Evolutionary conservation across 1,140 invertebrate species (phyloP).

Genomic region (Helicoverpa zea): DNA sequence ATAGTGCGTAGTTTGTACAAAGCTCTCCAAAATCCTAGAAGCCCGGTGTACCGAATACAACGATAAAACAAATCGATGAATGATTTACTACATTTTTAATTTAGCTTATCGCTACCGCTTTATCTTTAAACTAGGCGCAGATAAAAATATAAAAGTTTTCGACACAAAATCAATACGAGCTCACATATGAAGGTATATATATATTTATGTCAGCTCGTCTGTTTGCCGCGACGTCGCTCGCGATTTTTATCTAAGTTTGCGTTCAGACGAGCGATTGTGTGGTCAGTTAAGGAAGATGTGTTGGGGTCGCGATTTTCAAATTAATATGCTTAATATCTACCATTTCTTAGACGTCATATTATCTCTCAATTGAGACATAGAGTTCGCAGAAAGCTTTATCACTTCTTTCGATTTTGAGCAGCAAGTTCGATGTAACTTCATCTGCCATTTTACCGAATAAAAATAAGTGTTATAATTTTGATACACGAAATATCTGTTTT

Average conservation of each 20-base stretch:
- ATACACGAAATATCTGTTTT: too few species aligned
- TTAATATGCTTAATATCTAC: too few species aligned
- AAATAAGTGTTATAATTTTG: too few species aligned
- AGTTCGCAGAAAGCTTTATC: too few species aligned
- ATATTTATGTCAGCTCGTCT: conserved; percentile 21
- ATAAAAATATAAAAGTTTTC: conserved; percentile 68
- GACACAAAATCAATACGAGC: conserved; percentile 65
- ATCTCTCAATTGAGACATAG: too few species aligned
- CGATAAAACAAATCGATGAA: conserved; percentile 49
- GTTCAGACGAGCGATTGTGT: conserved; percentile 7
- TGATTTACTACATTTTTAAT: conserved; percentile 66
- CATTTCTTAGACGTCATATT: too few species aligned
- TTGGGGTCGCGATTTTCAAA: too few species aligned
- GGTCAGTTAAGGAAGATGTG: not conserved
- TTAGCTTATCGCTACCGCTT: conserved; percentile 61
- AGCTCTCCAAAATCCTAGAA: not conserved
- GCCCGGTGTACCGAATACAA: not conserved
- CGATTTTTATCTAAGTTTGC: conserved; percentile 35
- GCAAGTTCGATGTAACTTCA: too few species aligned
- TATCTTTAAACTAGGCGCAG: conserved; percentile 65
- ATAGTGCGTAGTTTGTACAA: not conserved
- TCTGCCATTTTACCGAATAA: too few species aligned
- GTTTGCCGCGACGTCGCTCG: conserved; percentile 20
- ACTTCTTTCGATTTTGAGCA: too few species aligned
- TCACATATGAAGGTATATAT: conserved; percentile 9